Conservation (phyloP, 2,888 invertebrate genomes). For the Matsumyia berberina region DNA sequence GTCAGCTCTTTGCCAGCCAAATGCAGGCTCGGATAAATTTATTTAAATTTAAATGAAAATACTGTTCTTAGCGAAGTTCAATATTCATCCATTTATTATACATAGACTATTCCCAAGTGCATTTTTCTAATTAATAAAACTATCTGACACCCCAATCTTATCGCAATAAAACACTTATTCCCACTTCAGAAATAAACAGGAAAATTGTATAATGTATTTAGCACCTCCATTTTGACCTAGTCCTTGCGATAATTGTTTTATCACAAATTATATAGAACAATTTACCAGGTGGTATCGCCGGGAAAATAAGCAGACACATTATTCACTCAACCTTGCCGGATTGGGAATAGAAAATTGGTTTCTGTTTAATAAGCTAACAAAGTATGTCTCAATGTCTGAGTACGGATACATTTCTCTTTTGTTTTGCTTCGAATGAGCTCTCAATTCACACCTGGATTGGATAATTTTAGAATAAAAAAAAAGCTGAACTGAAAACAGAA, state of each 20-base stretch:
- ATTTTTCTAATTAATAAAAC: constrained; percentile 21
- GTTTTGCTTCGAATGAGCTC: not conserved
- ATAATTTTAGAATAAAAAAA: too few species aligned
- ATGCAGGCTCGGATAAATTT: too few species aligned
- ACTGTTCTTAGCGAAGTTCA: too few species aligned
- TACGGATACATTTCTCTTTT: not conserved
- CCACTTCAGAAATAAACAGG: not conserved
- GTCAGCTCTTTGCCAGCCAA: too few species aligned
- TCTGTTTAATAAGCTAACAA: not conserved
- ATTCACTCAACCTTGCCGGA: not conserved
- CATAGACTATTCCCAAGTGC: not conserved
- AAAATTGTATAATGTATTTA: not conserved
- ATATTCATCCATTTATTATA: too few species aligned
- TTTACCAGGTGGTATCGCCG: not conserved
- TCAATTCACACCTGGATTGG: not conserved
- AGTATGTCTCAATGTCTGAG: too few species aligned
- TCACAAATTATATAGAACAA: constrained; percentile 7
- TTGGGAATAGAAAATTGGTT: not conserved
- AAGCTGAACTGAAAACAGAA: too few species aligned
- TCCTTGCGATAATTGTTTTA: constrained; percentile 1
- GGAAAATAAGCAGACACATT: not conserved
- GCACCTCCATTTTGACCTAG: not conserved
- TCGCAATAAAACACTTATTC: not conserved
- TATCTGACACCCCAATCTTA: constrained; percentile 1
- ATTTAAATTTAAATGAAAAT: too few species aligned